phyloP scores from a whole-genome alignment of 92 coral and sea anemone species.

The Phenganax marumi region DNA sequence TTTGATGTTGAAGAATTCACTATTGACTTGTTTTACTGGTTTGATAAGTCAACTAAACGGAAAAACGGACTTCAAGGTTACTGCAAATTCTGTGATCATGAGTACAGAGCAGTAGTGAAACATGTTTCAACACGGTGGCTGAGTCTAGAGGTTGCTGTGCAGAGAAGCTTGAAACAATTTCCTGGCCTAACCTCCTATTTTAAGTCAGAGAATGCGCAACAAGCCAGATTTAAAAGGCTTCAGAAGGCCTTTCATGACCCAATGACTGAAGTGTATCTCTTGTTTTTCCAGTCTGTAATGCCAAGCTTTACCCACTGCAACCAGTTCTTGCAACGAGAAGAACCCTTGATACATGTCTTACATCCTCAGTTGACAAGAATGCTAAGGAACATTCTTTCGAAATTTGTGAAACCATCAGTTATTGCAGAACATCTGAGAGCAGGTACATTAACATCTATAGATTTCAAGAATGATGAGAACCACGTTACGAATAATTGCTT shows the following conservation, averaged over 20 bases:
- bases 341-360: constrained; percentile 34
- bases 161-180: constrained; percentile 34
- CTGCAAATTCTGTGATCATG: constrained; percentile 39
- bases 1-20: constrained; percentile 37
- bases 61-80: constrained; percentile 23
- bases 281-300: constrained; percentile 33
- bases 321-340: constrained; percentile 40
- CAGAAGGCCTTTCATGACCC: constrained; percentile 20
- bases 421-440: constrained; percentile 25
- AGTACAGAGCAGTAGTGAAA: constrained; percentile 37
- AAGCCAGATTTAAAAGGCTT: constrained; percentile 33
- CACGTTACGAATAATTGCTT: constrained; percentile 27
- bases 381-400: constrained; percentile 24
- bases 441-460: constrained; percentile 14
- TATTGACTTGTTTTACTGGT: neutral
- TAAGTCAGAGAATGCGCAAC: constrained; percentile 35
- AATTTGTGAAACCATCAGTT: constrained; percentile 26
- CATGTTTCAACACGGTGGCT: constrained; percentile 45
- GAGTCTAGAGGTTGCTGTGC: constrained; percentile 45
- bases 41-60: constrained; percentile 39
- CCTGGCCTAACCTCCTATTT: constrained; percentile 41
- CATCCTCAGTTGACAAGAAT: constrained; percentile 21
- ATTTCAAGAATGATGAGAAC: constrained; percentile 18
- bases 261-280: constrained; percentile 36
- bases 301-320: constrained; percentile 38